Conservation (phyloP, 2,888 invertebrate species). For the Neoitamus cyanurus region DNA sequence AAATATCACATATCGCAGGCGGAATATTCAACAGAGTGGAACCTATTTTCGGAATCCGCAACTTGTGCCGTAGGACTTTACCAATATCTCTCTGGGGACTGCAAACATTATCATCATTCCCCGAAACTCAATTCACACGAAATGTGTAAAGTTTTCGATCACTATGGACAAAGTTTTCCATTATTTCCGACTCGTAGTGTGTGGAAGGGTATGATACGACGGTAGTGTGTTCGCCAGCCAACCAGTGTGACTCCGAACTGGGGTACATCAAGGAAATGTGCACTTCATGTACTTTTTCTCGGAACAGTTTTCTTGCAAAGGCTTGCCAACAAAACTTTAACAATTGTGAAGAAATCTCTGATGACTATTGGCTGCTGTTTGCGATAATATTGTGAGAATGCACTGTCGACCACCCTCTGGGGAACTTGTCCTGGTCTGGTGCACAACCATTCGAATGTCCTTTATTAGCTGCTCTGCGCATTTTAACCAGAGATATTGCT, state of each 20-base stretch:
- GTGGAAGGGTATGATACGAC: neutral
- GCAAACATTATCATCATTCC: slow-evolving; percentile 38
- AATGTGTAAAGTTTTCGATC: slow-evolving; percentile 46
- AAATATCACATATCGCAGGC: neutral
- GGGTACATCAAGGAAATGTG: slow-evolving; percentile 31
- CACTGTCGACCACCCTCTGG: neutral
- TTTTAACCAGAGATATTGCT: neutral
- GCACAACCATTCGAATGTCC: neutral
- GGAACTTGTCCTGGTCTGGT: neutral
- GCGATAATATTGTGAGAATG: slow-evolving; percentile 23
- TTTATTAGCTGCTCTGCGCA: neutral
- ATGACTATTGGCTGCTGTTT: slow-evolving; percentile 30
- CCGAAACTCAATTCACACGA: slow-evolving; percentile 43
- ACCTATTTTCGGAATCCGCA: slow-evolving; percentile 29
- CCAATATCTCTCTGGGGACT: neutral
- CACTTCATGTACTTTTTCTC: slow-evolving; percentile 27
- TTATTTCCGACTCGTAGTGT: slow-evolving; percentile 33
- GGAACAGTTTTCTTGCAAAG: neutral
- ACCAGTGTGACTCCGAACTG: neutral
- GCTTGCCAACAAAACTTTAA: slow-evolving; percentile 27
- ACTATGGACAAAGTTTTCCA: slow-evolving; percentile 42
- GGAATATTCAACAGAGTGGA: slow-evolving; percentile 35
- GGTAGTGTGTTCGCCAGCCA: neutral
- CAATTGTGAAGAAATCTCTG: slow-evolving; percentile 25
- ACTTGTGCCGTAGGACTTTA: slow-evolving; percentile 30